These are phyloP conservation scores for Chaetophractus vellerosus DNA, from an alignment of 2,797 vertebrate species.

Conservation along the genomic window DNA sequence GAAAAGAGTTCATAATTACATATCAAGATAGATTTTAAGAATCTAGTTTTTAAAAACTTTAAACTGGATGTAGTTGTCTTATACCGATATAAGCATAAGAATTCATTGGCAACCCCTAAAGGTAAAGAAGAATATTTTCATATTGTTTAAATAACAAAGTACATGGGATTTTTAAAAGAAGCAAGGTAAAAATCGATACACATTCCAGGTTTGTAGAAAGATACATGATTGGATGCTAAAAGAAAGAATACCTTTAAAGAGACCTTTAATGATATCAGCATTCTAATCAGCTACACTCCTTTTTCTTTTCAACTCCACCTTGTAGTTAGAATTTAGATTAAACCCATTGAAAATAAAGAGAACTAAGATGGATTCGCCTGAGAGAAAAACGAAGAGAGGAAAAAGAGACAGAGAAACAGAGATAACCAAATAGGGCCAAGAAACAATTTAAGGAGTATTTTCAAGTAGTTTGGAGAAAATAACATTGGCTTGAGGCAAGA, in stretches of 20 bases:
- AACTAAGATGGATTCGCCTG: not conserved
- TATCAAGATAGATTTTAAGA: not conserved
- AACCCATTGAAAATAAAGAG: conserved; percentile 38
- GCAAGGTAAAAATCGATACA: conserved; percentile 3
- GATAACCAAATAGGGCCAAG: conserved; percentile 9
- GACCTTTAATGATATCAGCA: not conserved
- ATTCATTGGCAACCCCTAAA: not conserved
- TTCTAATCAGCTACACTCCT: not conserved
- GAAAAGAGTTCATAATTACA: not conserved
- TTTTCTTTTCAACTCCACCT: not conserved
- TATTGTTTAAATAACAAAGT: conserved; percentile 6
- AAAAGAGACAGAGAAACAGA: not conserved
- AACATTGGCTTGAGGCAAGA: conserved; percentile 5
- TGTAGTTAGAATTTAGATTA: conserved; percentile 42
- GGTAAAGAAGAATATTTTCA: not conserved
- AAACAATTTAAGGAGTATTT: conserved; percentile 35
- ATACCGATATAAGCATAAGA: not conserved
- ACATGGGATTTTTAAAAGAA: not conserved
- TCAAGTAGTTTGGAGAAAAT: conserved; percentile 20
- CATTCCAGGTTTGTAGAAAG: not conserved
- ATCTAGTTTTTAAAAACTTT: conserved; percentile 25
- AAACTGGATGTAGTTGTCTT: not conserved
- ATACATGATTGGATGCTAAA: not conserved
- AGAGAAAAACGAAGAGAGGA: not conserved
- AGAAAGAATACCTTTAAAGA: not conserved